phyloP scores from a whole-genome alignment of 1,140 invertebrate species.

The Plutomurus gul region DNA sequence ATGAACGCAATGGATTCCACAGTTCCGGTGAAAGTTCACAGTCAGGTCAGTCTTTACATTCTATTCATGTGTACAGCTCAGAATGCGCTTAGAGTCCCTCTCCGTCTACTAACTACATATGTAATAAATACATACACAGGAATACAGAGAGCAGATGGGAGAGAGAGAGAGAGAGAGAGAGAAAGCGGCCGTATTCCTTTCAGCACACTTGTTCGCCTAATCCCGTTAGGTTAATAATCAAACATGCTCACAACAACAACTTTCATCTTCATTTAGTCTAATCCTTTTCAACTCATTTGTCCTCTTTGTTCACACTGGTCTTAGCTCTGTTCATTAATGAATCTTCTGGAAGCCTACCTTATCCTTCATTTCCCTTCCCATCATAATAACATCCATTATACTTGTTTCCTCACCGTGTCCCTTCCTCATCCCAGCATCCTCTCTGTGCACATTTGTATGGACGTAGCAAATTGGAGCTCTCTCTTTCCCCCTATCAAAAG shows the following conservation, averaged over 20 bases:
- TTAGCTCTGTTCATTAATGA: not conserved
- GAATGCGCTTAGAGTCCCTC: too few species aligned
- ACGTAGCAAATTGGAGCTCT: too few species aligned
- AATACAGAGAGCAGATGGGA: not conserved
- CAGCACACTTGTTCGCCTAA: not conserved
- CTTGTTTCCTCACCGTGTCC: not conserved
- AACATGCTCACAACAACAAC: conserved; percentile 23
- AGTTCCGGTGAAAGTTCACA: conserved; percentile 22
- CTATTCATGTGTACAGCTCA: too few species aligned
- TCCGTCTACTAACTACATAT: too few species aligned
- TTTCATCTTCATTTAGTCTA: conserved; percentile 25
- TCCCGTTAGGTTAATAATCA: conserved; percentile 5
- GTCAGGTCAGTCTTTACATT: not conserved
- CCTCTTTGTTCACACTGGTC: conserved; percentile 6
- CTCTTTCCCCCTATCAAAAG: too few species aligned
- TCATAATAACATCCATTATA: not conserved
- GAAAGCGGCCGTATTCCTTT: not conserved
- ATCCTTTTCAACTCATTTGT: conserved; percentile 27
- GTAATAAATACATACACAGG: too few species aligned
- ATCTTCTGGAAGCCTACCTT: not conserved
- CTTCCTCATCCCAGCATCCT: too few species aligned
- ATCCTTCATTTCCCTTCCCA: not conserved
- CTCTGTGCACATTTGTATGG: too few species aligned
- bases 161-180: not conserved
- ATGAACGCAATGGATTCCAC: not conserved